Percentiles rank a stretch among this genome's conserved stretches.
Conservation (phyloP, 2,888 invertebrate genomes). For the Eupithecia vulgata region DNA sequence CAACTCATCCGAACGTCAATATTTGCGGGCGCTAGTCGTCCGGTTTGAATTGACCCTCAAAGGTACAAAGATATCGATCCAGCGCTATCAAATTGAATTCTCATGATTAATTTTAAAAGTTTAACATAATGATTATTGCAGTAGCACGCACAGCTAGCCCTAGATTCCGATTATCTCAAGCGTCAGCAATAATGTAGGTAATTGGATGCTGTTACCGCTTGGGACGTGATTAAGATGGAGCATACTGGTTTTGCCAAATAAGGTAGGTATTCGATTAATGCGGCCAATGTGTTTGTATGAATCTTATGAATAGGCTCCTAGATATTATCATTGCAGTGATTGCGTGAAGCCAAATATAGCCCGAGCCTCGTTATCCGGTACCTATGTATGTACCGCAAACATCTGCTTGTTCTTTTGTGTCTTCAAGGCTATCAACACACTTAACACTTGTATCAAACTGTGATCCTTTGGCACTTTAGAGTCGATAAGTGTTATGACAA, state of each 20-base stretch:
- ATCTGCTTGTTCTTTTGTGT: constrained; percentile 63
- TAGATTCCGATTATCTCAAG: not conserved
- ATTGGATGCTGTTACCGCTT: constrained; percentile 6
- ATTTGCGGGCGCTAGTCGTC: constrained; percentile 45
- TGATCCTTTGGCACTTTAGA: constrained; percentile 12
- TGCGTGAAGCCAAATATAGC: constrained; percentile 48
- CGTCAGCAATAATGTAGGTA: not conserved
- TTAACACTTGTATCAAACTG: constrained; percentile 22
- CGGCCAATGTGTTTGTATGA: constrained; percentile 19
- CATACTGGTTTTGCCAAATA: constrained; percentile 8
- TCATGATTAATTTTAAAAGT: constrained; percentile 13
- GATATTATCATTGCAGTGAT: constrained; percentile 33
- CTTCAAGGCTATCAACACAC: constrained; percentile 56
- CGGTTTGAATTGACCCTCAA: constrained; percentile 29
- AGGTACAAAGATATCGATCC: not conserved
- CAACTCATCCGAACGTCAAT: constrained; percentile 65
- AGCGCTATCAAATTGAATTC: not conserved
- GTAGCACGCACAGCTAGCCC: not conserved
- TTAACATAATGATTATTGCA: not conserved
- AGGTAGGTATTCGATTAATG: constrained; percentile 16
- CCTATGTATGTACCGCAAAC: constrained; percentile 47
- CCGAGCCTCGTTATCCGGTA: constrained; percentile 44
- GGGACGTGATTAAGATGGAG: not conserved
- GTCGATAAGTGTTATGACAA: constrained; percentile 24
- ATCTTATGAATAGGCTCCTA: constrained; percentile 30